Base-by-base conservation (phyloP, 2,797 vertebrate species). In the Fistularia tabacaria region DNA sequence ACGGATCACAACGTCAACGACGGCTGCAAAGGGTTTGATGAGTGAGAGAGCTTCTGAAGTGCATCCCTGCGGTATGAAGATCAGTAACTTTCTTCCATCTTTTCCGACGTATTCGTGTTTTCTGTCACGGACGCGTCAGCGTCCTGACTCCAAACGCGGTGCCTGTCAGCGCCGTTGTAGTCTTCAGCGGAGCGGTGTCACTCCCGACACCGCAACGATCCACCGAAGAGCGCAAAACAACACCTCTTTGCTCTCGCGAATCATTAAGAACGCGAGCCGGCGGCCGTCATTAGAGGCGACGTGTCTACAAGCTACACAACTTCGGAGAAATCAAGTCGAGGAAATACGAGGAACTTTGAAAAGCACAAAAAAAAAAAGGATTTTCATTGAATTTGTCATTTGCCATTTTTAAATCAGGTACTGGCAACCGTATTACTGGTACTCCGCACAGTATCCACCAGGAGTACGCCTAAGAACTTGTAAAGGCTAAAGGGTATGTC, bases 171-270 rank as follows among this genome's bases (percentile, higher is more conserved):
- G 46, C 42, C 10, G 57, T 48, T 76, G 74, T 71, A 78, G 60
- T 83, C 73, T 84, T 69, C 66, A 64, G 51, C 49, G 38, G 72
- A 81, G 76, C 57, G 54, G 71, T 82, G 76, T 84, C 81, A 76
- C 69, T 74, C 75, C 66, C 55, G 76, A 85, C 60, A 38, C 58
- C 65, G 79, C 78, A 81, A 77, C 66, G 41, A 73, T 66, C 62
- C 69, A 47, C 73, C 52, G 54, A 76, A 51, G 73, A 64, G 63
- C 58, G 73, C 66, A 68, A 66, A 79, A 65, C 57, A 59, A 49
- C 7, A 47, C 58, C 74, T 49, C 41, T 78, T 66, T 67, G 36
- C 14, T 66, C 60, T 64, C 43, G 49, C 57, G 14, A 42, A 46
- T 59, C 63, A 76, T 73, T 65, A 74, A 73, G 70, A 75, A 63